Evolutionary conservation across 2,113 vertebrate species (phyloP).

Genomic region (Crotalus horridus): DNA sequence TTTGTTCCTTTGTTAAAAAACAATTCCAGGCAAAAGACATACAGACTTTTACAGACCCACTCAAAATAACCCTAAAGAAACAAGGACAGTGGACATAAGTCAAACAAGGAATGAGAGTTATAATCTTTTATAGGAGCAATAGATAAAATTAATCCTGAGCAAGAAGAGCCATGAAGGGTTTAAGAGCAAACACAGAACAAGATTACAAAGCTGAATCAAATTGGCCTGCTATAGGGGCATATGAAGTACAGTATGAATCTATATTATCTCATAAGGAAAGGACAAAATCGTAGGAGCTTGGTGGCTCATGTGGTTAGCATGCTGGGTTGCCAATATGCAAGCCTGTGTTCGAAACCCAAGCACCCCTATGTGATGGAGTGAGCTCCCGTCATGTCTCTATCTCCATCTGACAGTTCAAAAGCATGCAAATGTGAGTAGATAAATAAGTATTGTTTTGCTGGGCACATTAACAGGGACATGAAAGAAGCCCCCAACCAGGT

Average conservation of each 20-base stretch:
- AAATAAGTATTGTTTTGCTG: neutral
- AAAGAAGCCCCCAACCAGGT: neutral
- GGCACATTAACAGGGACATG: neutral
- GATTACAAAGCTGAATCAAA: neutral
- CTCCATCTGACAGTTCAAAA: neutral
- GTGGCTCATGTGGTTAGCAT: neutral
- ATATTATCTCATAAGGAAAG: neutral
- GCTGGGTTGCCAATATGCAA: neutral
- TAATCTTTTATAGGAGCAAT: neutral
- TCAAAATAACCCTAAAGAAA: neutral
- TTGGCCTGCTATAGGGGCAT: neutral
- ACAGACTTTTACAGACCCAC: neutral
- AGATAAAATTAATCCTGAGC: neutral
- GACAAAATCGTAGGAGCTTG: neutral
- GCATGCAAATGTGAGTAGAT: neutral
- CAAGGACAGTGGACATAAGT: neutral
- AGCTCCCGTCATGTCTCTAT: neutral
- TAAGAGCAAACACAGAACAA: neutral
- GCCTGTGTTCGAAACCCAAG: neutral
- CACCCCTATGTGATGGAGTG: neutral
- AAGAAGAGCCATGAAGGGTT: neutral
- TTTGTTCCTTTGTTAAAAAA: neutral
- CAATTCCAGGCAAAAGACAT: neutral
- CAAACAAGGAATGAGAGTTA: neutral
- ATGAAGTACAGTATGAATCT: neutral